Base-by-base conservation (phyloP, 2,888 invertebrate genomes). In the Aspidiotus destructor region DNA sequence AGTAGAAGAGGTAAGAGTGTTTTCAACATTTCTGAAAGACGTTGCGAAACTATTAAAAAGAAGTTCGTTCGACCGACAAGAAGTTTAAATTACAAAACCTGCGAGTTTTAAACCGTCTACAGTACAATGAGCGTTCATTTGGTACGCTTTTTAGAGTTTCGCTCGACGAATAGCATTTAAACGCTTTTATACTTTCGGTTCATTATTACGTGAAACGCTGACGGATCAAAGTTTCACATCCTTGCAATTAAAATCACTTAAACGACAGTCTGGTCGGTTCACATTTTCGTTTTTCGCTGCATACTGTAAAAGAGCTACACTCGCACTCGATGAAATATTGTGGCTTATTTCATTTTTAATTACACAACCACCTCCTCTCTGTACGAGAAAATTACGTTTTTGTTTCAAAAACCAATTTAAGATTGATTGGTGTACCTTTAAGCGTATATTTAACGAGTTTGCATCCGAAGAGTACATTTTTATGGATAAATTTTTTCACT, bases 181-280 rank as follows among this genome's bases (percentile, higher is more conserved):
- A 48, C 48, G 48, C 48, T 48, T 48, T 48, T 48, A 48, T 48
- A n/a, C 48, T 11, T n/a, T 48, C 48, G n/a, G 48, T 48, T 48
- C 48, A 13, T 48, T 48, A 48, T 48, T 48, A 48, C 48, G 10
- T 48, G 48, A 48, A 48, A 48, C 48, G n/a, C 48, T 48, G 48
- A 48, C 48, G 48, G 48, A 48, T 48, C 48, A 48, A 48, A 48
- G 48, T 48, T 48, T 48, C 48, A 48, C 48, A 48, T 48, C 48
- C 48, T 11, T 48, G 48, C 48, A 48, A 48, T 48, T 48, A 48
- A 48, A 48, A 48, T 48, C 11, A n/a, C 48, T 48, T 13, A 48
- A 48, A 48, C 48, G 48, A 48, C 48, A 48, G 48, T 48, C 48
- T 48, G 48, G 48, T 48, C 48, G 48, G 48, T 48, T n/a, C 6